phyloP scores from a whole-genome alignment of 2,113 vertebrate genomes.

The Ceratotherium simum region DNA sequence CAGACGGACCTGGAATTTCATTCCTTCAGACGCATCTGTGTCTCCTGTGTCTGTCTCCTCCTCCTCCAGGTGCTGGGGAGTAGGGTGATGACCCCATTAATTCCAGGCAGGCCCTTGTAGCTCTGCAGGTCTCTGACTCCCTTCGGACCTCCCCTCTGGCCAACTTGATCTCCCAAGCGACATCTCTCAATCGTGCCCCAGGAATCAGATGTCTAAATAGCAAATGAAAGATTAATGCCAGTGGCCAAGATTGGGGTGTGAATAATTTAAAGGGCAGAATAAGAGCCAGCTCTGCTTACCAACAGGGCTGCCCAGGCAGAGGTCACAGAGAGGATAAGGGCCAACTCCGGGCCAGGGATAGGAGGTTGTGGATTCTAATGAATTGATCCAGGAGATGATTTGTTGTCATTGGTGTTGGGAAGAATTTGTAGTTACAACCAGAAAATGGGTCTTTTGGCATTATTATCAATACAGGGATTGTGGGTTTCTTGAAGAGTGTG shows the following conservation, averaged over 20 bases:
- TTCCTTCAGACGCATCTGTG: constrained; percentile 66
- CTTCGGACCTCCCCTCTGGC: constrained; percentile 46
- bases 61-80: not conserved
- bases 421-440: not conserved
- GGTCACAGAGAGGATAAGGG: constrained; percentile 76
- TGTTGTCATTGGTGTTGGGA: not conserved
- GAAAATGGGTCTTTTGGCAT: not conserved
- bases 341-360: not conserved
- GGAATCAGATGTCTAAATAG: constrained; percentile 79
- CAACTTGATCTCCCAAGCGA: constrained; percentile 73
- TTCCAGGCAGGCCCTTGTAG: constrained; percentile 28
- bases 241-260: constrained; percentile 70
- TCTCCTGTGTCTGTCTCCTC: not conserved
- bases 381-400: not conserved
- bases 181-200: constrained; percentile 52
- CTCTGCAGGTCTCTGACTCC: not conserved
- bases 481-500: not conserved
- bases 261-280: constrained; percentile 80
- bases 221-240: constrained; percentile 80
- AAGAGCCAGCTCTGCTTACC: constrained; percentile 66
- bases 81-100: constrained; percentile 69
- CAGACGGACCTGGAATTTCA: not conserved
- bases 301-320: constrained; percentile 53
- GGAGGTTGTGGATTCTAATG: not conserved
- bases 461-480: not conserved